Evolutionary conservation across 2,888 invertebrate genomes (phyloP), one percentile per base, ranked within the genome.

Genomic region (Ptychoptera albimana): DNA sequence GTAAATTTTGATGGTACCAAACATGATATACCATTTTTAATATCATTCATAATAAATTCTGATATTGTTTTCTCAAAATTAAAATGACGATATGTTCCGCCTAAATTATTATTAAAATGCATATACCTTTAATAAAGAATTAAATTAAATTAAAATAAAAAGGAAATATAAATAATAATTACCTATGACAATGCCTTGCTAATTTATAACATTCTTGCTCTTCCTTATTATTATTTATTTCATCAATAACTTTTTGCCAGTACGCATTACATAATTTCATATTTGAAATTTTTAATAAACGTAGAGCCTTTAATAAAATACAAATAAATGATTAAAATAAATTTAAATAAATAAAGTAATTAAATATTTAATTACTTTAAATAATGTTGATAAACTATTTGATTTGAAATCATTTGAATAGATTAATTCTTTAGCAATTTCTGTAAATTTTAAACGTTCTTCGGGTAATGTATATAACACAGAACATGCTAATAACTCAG

Each of bases 81-180:
- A n/a, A 53, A 50, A 50, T 71, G 64, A 1, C 72, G 60, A 53
- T 69, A 73, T 8, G 67, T 67, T 9, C 68, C 68, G 6, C 69
- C 66, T 2, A 72, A 53, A 52, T 71, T 70, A 44, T 66, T 68
- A 49, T 69, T 69, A 51, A 73, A 74, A 52, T 67, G 62, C 61
- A 72, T 67, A 51, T 74, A 75, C 23, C 23, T 23, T 23, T 23
- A 23, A 23, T 5, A 3, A 23, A 7, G 3, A 23, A 23, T 23
- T 5, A 23, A 23, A 23, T 23, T 23, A 23, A 23, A 23, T 23
- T 23, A 23, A 5, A 23, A 23, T 23, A 5, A 23, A 3, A 23
- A 23, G 7, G 3, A 23, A 23, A 23, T 23, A 23, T 23, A 23
- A 23, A 5, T 23, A 23, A 23, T n/a, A n/a, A 23, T 5, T 23